phyloP scores from a whole-genome alignment of 1,140 invertebrate species.

The Pseudomyrmex sp. region DNA sequence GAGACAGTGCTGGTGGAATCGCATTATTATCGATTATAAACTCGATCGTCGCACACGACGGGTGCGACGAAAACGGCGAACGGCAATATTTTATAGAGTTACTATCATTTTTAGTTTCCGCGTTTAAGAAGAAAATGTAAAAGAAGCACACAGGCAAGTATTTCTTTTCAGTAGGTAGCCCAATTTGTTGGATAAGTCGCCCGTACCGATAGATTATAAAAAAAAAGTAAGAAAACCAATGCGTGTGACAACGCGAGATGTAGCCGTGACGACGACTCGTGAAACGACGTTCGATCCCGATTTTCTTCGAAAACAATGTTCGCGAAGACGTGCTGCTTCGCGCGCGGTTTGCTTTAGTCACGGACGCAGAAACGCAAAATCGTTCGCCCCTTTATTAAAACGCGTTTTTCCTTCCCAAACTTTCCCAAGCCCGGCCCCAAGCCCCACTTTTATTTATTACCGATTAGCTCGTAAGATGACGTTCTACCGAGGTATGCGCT shows the following conservation, averaged over 20 bases:
- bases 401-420: conserved; percentile 20
- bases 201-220: conserved; percentile 62
- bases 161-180: conserved; percentile 78
- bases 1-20: conserved; percentile 47
- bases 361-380: conserved; percentile 75
- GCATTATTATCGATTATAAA: conserved; percentile 43
- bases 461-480: conserved; percentile 85
- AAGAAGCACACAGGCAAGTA: conserved; percentile 60
- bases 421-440: conserved; percentile 8
- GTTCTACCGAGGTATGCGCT: conserved; percentile 84
- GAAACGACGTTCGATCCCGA: conserved; percentile 66
- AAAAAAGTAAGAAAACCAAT: too few relatives aligned
- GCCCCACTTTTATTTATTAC: conserved; percentile 83
- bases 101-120: conserved; percentile 68
- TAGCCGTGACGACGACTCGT: conserved; percentile 71
- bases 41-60: conserved; percentile 44
- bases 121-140: conserved; percentile 39
- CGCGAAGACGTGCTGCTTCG: conserved; percentile 25
- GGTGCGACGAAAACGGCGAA: conserved; percentile 41
- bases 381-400: conserved; percentile 79
- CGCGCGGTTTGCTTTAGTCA: conserved; percentile 66
- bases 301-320: conserved; percentile 39
- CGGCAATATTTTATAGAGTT: conserved; percentile 69
- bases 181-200: conserved; percentile 74
- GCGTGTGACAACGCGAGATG: conserved; percentile 56